phyloP scores from a whole-genome alignment of 2,113 vertebrate genomes.

The Plecturocebus donacophilus region DNA sequence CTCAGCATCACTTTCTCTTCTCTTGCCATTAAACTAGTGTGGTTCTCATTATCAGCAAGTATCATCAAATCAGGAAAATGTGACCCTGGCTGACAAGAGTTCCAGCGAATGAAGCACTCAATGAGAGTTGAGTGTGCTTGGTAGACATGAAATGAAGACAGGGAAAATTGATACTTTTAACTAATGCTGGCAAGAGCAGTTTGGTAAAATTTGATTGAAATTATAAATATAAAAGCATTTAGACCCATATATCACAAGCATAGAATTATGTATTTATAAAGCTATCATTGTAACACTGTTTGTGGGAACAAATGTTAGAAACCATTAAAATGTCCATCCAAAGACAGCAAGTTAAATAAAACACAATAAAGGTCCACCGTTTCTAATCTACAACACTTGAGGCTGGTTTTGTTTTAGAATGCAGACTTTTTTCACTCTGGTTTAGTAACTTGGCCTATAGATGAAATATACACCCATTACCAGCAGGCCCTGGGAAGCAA shows the following conservation, averaged over 20 bases:
- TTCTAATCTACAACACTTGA: neutral
- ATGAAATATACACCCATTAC: neutral
- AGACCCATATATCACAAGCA: rapidly evolving
- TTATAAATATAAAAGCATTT: neutral
- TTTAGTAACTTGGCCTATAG: neutral
- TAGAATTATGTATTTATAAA: neutral
- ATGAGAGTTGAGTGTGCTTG: neutral
- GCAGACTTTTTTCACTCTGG: neutral
- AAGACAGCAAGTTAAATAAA: neutral
- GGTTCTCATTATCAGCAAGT: neutral
- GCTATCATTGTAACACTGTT: neutral
- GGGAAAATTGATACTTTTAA: neutral
- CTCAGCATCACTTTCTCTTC: neutral
- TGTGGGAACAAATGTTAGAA: neutral
- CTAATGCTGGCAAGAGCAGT: neutral
- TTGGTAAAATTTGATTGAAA: neutral
- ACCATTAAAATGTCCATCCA: neutral
- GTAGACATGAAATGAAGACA: neutral
- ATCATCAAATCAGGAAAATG: neutral
- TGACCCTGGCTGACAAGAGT: neutral
- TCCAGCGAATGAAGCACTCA: neutral
- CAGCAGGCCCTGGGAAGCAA: neutral
- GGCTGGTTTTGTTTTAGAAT: neutral
- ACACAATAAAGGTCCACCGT: neutral
- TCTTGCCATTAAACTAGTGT: neutral